Percentiles rank a stretch among this genome's conserved stretches.
phyloP scores from a whole-genome alignment of 2,113 vertebrate genomes.

The Tupaia tana region DNA sequence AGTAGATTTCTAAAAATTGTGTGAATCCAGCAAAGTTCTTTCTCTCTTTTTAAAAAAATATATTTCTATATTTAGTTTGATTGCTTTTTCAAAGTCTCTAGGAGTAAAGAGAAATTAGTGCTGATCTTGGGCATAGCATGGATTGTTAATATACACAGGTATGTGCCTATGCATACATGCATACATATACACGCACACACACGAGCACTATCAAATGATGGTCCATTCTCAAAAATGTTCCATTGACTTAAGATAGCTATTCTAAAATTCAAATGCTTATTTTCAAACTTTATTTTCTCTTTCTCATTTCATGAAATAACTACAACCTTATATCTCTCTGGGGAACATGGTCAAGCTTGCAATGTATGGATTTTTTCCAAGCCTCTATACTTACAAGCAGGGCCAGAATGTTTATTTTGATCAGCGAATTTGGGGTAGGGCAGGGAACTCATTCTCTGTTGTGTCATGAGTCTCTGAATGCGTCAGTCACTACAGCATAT shows the following conservation, averaged over 20 bases:
- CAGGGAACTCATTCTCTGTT: conserved; percentile 51
- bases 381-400: conserved; percentile 14
- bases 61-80: conserved; percentile 43
- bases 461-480: conserved; percentile 60
- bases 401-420: conserved; percentile 66
- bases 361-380: conserved; percentile 52
- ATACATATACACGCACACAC: background rate
- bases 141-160: background rate
- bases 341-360: conserved; percentile 19
- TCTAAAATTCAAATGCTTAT: conserved; percentile 53
- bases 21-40: background rate
- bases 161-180: accelerated
- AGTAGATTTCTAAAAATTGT: background rate
- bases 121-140: background rate
- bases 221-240: conserved; percentile 43
- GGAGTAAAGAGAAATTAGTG: conserved; percentile 32
- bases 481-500: conserved; percentile 65
- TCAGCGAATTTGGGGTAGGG: conserved; percentile 14
- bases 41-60: background rate
- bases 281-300: conserved; percentile 55
- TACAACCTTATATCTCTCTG: conserved; percentile 21
- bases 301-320: conserved; percentile 50
- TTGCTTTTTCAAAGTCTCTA: conserved; percentile 52
- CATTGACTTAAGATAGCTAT: conserved; percentile 35
- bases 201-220: background rate